phyloP scores from a whole-genome alignment of 2,113 vertebrate genomes.

The Ovis canadensis region DNA sequence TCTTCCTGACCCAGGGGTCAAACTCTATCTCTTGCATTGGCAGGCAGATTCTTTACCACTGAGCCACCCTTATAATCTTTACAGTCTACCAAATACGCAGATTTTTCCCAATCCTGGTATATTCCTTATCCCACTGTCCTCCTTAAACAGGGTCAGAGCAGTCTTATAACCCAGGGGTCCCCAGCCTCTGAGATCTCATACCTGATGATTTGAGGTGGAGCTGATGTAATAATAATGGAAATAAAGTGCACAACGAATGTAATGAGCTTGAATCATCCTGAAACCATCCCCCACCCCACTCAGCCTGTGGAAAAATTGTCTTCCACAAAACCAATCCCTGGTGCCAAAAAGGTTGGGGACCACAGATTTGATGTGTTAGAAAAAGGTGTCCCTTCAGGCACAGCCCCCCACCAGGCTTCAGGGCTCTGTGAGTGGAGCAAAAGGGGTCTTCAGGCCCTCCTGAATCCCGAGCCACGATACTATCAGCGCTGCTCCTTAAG shows the following conservation, averaged over 20 bases:
- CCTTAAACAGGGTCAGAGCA: neutral
- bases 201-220: neutral
- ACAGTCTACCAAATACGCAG: neutral
- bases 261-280: neutral
- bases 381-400: neutral
- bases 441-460: neutral
- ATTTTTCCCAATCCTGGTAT: neutral
- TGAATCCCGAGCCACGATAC: neutral
- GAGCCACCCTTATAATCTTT: neutral
- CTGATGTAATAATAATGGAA: neutral
- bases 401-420: neutral
- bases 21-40: neutral
- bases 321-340: neutral
- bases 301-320: neutral
- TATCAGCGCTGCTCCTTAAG: neutral
- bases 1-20: neutral
- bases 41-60: neutral
- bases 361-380: neutral
- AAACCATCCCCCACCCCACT: neutral
- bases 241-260: neutral
- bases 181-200: neutral
- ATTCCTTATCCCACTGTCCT: neutral
- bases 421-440: accelerated
- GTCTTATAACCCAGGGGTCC: neutral
- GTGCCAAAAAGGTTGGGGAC: neutral